Evolutionary conservation across 1,140 invertebrate genomes (phyloP).

Genomic region (Potamilus streckersoni): DNA sequence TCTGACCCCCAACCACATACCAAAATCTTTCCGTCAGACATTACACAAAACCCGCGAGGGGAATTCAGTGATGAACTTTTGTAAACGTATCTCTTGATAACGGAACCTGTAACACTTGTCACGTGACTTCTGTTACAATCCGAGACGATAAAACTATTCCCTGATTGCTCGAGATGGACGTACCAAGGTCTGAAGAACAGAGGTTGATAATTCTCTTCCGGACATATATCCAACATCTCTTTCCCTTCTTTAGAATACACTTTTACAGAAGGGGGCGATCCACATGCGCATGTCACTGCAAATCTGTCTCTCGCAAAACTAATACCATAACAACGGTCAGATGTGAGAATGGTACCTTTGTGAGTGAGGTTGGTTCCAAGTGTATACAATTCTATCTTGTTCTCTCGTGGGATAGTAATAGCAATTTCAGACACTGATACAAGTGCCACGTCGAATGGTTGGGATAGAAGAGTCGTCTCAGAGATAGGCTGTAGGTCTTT

Average conservation of each 20-base stretch:
- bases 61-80: constrained; percentile 10
- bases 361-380: constrained; percentile 6
- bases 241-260: not conserved
- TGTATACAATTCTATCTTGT: constrained; percentile 19
- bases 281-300: constrained; percentile 20
- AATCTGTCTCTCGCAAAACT: constrained; percentile 16
- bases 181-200: constrained; percentile 30
- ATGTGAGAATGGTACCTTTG: constrained; percentile 5
- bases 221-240: constrained; percentile 14
- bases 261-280: constrained; percentile 24
- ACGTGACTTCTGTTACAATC: constrained; percentile 26
- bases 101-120: constrained; percentile 26
- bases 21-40: constrained; percentile 17
- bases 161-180: constrained; percentile 15
- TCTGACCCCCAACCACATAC: constrained; percentile 29
- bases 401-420: constrained; percentile 25
- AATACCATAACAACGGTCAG: constrained; percentile 27
- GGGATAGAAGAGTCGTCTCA: constrained; percentile 7
- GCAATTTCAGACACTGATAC: constrained; percentile 13
- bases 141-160: constrained; percentile 12
- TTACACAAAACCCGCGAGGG: constrained; percentile 22
- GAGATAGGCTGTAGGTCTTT: not conserved
- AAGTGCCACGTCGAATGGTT: constrained; percentile 21
- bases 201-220: constrained; percentile 12
- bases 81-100: constrained; percentile 20